Evolutionary conservation across 2,113 vertebrate genomes (phyloP).

Genomic region (Martes martes): DNA sequence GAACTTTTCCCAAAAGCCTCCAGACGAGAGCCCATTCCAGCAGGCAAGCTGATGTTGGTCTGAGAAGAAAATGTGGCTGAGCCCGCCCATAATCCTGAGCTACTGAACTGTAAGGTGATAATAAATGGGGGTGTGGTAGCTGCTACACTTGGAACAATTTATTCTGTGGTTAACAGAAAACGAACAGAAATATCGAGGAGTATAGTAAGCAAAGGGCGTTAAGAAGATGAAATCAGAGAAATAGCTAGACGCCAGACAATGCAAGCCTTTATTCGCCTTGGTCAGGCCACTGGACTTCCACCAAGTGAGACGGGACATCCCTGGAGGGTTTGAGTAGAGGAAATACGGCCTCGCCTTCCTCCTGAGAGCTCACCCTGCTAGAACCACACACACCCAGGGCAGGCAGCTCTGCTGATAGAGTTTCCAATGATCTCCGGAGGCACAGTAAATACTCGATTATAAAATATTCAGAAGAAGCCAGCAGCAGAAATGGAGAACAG

Average conservation of each 20-base stretch:
- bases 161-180: not conserved
- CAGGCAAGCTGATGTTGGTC: not conserved
- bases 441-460: not conserved
- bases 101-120: not conserved
- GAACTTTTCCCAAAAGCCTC: not conserved
- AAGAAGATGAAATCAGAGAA: not conserved
- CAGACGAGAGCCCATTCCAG: not conserved
- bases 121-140: not conserved
- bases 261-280: not conserved
- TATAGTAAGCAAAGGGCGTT: not conserved
- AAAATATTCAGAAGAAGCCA: conserved; percentile 45
- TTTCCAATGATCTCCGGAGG: not conserved
- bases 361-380: not conserved
- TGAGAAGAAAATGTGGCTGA: not conserved
- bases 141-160: not conserved
- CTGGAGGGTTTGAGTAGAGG: not conserved
- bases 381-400: not conserved
- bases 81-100: not conserved
- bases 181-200: not conserved
- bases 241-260: not conserved
- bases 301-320: not conserved
- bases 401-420: not conserved
- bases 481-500: not conserved
- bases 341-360: not conserved
- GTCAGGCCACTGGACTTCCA: not conserved